phyloP scores from a whole-genome alignment of 2,888 invertebrate genomes.

The Andrena marginata region DNA sequence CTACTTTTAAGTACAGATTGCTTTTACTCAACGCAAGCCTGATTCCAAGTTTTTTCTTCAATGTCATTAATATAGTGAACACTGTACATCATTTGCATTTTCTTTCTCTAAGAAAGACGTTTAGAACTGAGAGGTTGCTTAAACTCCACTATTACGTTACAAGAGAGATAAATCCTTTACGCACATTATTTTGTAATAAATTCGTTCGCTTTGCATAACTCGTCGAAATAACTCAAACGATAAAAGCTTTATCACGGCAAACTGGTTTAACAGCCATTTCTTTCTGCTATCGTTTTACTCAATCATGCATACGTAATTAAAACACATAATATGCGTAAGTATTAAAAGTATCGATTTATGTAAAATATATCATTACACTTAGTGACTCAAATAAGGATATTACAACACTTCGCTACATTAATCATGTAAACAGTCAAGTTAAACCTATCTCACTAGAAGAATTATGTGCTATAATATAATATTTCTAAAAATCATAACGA shows the following conservation, averaged over 20 bases:
- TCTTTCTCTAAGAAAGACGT: background rate
- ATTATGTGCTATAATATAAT: no score
- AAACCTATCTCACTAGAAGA: background rate
- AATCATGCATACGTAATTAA: background rate
- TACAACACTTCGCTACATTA: background rate
- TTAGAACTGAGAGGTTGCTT: constrained; percentile 16
- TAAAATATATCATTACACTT: background rate
- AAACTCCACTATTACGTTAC: constrained; percentile 44
- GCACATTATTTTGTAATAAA: constrained; percentile 38
- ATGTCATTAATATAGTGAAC: background rate
- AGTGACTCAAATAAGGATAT: background rate
- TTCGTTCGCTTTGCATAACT: constrained; percentile 55
- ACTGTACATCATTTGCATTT: constrained; percentile 22
- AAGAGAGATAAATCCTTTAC: constrained; percentile 39
- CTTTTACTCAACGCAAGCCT: background rate
- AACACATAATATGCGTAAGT: background rate
- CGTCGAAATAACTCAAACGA: constrained; percentile 56
- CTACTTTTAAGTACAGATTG: no score
- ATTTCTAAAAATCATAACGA: no score
- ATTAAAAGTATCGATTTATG: background rate
- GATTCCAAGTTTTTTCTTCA: background rate
- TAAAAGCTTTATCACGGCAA: constrained; percentile 53
- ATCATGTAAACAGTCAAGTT: background rate
- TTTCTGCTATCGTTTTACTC: constrained; percentile 4
- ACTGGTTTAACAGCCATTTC: constrained; percentile 46